Percentiles rank a stretch among this genome's conserved stretches.
phyloP scores from a whole-genome alignment of 92 coral and sea anemone genomes.

The Montipora capitata region DNA sequence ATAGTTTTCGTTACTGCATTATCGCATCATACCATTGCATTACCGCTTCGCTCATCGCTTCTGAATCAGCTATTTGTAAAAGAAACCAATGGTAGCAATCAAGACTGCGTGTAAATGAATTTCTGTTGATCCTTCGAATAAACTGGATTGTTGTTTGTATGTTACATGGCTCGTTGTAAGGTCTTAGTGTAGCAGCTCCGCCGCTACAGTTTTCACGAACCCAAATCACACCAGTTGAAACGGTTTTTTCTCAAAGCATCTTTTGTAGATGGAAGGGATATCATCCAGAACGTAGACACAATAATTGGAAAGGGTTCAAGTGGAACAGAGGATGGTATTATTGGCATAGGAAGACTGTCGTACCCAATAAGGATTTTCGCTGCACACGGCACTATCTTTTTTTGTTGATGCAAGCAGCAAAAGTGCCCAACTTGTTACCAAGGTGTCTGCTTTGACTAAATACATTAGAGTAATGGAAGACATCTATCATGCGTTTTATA shows the following conservation, averaged over 20 bases:
- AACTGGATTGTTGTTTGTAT: too few species aligned
- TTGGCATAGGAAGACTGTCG: neutral
- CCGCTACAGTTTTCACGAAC: constrained; percentile 31
- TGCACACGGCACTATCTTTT: constrained; percentile 1
- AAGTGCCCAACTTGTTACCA: constrained; percentile 34
- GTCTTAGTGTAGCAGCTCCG: too few species aligned
- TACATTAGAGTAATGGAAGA: constrained; percentile 46
- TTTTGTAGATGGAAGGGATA: constrained; percentile 7
- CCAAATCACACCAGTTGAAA: constrained; percentile 32
- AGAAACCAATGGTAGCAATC: too few species aligned
- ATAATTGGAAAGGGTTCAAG: constrained; percentile 46
- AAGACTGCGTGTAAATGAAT: too few species aligned
- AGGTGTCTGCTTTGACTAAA: neutral
- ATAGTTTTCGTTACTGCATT: too few species aligned
- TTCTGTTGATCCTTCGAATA: too few species aligned
- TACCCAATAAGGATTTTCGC: constrained; percentile 18
- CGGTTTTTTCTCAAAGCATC: constrained; percentile 7
- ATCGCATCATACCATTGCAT: too few species aligned
- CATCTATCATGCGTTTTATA: constrained; percentile 27
- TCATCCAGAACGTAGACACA: constrained; percentile 24
- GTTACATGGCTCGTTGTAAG: too few species aligned
- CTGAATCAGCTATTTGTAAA: too few species aligned
- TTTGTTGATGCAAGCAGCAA: constrained; percentile 31
- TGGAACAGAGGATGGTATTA: constrained; percentile 20
- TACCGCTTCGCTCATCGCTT: too few species aligned